These are phyloP conservation scores for Archivesica marissinica DNA, from an alignment of 1,140 invertebrate genomes.

Conservation along the genomic window DNA sequence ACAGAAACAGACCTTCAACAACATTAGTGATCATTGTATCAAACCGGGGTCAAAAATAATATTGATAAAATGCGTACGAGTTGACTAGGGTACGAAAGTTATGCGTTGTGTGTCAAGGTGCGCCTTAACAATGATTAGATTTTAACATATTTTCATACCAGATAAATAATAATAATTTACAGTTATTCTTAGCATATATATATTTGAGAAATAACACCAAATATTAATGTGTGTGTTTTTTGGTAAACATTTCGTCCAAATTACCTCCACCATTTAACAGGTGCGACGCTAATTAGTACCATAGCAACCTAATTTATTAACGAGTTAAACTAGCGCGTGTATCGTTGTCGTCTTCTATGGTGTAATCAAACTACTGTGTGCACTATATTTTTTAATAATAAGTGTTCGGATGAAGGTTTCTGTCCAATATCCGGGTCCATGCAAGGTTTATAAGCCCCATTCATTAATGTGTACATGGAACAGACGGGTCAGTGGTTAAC, in stretches of 20 bases:
- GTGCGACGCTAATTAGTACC: conserved; percentile 2
- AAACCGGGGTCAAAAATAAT: too few species aligned
- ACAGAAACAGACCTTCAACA: too few species aligned
- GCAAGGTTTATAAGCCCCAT: background rate
- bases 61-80: too few species aligned
- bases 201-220: background rate
- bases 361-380: background rate
- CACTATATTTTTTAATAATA: background rate
- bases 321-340: background rate
- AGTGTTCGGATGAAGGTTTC: background rate
- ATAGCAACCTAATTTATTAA: background rate
- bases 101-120: too few species aligned
- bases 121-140: too few species aligned
- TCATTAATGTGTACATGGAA: background rate
- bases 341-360: too few species aligned
- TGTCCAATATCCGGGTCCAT: background rate
- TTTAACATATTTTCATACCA: background rate
- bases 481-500: background rate
- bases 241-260: too few species aligned
- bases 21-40: too few species aligned
- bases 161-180: background rate
- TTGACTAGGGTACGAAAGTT: too few species aligned
- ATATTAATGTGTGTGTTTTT: background rate
- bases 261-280: background rate
- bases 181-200: background rate